Percentiles rank a stretch among this genome's conserved stretches.
These are phyloP conservation scores for Stegodyphus dumicola DNA, from an alignment of 1,140 invertebrate species.

Conservation along the genomic window DNA sequence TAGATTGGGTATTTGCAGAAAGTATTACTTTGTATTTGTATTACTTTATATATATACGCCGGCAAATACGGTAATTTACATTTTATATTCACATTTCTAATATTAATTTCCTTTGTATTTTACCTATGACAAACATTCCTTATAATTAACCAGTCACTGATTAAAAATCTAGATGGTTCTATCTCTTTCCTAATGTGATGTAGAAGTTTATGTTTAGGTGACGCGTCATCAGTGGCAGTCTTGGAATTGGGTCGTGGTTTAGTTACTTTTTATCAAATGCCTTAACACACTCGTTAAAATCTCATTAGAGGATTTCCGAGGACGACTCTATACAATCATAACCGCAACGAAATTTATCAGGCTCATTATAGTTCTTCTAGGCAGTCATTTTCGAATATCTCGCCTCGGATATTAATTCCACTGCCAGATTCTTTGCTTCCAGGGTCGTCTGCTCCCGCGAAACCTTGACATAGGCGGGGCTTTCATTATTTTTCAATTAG, in stretches of 20 bases:
- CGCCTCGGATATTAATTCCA: constrained; percentile 4
- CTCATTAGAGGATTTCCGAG: background rate
- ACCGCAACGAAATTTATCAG: background rate
- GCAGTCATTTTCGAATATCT: constrained; percentile 1
- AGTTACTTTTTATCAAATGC: constrained; percentile 2
- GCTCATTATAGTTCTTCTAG: constrained; percentile 11
- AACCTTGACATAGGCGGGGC: constrained; percentile 2
- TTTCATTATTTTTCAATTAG: constrained; percentile 23
- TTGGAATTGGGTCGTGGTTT: constrained; percentile 17
- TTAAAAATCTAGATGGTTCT: too few species aligned
- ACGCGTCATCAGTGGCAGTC: background rate
- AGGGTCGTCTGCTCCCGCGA: background rate
- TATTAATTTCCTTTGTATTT: too few species aligned
- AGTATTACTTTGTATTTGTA: too few species aligned
- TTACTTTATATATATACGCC: too few species aligned
- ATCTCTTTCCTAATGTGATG: too few species aligned
- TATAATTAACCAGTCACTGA: too few species aligned
- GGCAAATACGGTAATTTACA: too few species aligned
- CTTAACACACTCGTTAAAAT: constrained; percentile 11
- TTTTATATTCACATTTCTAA: too few species aligned
- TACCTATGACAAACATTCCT: too few species aligned
- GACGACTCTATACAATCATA: constrained; percentile 4
- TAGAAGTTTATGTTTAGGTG: too few species aligned
- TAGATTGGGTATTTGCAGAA: too few species aligned
- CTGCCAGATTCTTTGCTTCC: background rate